Percentiles rank a stretch among this genome's conserved stretches.
Evolutionary conservation across 2,113 vertebrate species (phyloP).

Genomic region (Cavia aperea): DNA sequence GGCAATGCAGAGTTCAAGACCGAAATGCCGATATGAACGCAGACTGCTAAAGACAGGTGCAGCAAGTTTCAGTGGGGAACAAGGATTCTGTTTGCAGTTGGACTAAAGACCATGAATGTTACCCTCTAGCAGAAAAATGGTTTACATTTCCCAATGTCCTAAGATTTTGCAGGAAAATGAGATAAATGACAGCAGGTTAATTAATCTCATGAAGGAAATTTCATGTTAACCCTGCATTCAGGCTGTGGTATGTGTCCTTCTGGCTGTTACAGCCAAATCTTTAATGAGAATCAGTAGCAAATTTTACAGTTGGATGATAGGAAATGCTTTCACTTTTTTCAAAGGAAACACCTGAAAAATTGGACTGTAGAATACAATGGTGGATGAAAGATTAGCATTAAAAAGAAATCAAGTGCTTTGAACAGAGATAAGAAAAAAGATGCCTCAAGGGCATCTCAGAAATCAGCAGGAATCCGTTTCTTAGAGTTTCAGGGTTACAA

Average conservation of each 20-base stretch:
- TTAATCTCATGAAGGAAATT: not conserved
- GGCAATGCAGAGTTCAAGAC: not conserved
- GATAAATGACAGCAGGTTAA: not conserved
- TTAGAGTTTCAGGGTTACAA: not conserved
- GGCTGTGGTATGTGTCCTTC: not conserved
- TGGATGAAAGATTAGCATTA: not conserved
- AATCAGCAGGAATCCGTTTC: not conserved
- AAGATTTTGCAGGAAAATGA: not conserved
- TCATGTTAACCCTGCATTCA: not conserved
- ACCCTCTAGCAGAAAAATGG: not conserved
- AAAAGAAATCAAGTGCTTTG: not conserved
- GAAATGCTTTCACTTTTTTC: not conserved
- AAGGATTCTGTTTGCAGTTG: not conserved
- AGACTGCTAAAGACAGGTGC: no score
- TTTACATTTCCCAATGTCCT: not conserved
- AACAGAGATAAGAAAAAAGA: not conserved
- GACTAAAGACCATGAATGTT: not conserved
- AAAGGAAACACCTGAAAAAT: not conserved
- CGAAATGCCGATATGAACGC: not conserved
- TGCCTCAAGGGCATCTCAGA: not conserved
- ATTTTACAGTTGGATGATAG: not conserved
- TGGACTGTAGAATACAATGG: not conserved
- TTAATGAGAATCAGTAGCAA: not conserved
- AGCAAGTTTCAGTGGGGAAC: not conserved
- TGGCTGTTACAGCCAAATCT: not conserved